These are phyloP conservation scores for Platichthys flesus DNA, from an alignment of 2,113 vertebrate genomes.

Conservation along the genomic window DNA sequence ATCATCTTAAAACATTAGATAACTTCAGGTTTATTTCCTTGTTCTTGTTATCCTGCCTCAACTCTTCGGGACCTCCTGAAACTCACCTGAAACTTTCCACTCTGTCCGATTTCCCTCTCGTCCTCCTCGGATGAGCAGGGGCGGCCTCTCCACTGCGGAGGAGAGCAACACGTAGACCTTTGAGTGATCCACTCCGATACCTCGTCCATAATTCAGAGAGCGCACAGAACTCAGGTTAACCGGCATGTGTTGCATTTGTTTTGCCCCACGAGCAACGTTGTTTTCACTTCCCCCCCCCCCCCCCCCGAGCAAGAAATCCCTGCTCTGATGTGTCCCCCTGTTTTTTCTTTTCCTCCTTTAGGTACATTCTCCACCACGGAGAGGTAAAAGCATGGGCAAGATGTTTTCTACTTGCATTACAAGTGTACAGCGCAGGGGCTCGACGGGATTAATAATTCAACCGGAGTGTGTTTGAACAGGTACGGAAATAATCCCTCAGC, in stretches of 20 bases:
- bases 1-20: too few species aligned
- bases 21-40: too few species aligned
- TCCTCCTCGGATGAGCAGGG: constrained; percentile 30
- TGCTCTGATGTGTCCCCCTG: constrained; percentile 60
- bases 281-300: constrained; percentile 61
- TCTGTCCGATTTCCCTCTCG: not conserved
- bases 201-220: constrained; percentile 80
- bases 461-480: constrained; percentile 90
- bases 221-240: constrained; percentile 71
- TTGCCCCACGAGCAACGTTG: constrained; percentile 50
- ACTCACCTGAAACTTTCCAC: constrained; percentile 52
- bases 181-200: constrained; percentile 71
- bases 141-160: constrained; percentile 10
- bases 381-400: constrained; percentile 84
- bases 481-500: constrained; percentile 88
- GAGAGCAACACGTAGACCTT: constrained; percentile 61
- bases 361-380: constrained; percentile 84
- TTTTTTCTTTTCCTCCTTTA: constrained; percentile 43
- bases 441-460: constrained; percentile 91
- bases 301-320: constrained; percentile 48
- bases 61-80: not conserved
- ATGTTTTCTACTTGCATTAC: constrained; percentile 70
- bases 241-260: constrained; percentile 62
- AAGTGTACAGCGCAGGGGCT: constrained; percentile 79
- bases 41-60: not conserved